Conservation (phyloP, 2,113 vertebrate genomes). For the Hydropotes inermis region DNA sequence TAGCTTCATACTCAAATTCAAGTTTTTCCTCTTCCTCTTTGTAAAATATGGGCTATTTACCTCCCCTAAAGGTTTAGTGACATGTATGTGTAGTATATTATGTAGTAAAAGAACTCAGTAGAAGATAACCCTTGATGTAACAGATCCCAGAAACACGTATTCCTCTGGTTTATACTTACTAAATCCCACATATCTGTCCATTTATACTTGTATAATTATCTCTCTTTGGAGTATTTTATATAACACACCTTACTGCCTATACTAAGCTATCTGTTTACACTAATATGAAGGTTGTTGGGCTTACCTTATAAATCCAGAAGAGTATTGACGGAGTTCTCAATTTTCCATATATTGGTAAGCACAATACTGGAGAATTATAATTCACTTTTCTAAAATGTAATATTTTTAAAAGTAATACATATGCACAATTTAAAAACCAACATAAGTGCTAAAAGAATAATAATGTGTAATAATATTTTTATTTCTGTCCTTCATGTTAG, state of each 20-base stretch:
- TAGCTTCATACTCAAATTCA: neutral
- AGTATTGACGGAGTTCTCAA: neutral
- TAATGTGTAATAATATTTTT: slow-evolving; percentile 12
- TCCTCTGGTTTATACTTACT: neutral
- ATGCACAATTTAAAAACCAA: neutral
- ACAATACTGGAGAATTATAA: neutral
- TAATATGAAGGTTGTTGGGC: neutral
- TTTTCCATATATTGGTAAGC: slow-evolving; percentile 6
- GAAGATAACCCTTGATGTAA: neutral
- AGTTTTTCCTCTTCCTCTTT: neutral
- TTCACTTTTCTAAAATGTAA: slow-evolving; percentile 7
- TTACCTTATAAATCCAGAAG: slow-evolving; percentile 26
- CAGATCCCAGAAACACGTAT: neutral
- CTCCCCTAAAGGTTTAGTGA: neutral
- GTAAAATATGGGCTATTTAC: neutral
- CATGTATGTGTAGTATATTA: neutral
- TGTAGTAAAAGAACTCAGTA: neutral
- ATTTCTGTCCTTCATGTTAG: neutral
- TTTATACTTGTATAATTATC: neutral
- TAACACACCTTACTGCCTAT: neutral
- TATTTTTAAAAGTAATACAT: slow-evolving; percentile 13
- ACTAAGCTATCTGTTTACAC: neutral
- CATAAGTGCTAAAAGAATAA: neutral
- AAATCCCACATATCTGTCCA: neutral
- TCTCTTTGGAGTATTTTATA: neutral